Evolutionary conservation across 1,140 invertebrate species (phyloP).

Genomic region (Listronotus bonariensis): DNA sequence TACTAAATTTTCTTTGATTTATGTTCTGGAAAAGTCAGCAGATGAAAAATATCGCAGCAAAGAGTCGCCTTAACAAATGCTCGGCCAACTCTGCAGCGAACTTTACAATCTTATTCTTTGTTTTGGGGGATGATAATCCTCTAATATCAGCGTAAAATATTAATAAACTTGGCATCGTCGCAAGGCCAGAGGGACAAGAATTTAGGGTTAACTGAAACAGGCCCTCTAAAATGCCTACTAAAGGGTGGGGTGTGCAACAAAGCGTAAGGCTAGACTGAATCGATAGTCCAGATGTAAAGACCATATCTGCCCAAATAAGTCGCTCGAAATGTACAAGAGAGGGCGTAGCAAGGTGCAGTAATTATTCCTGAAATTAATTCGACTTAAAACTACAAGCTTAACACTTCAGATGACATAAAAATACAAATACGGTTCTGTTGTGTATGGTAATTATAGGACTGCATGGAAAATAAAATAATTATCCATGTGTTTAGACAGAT

Average conservation of each 20-base stretch:
- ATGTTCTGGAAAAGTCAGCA: too few species aligned
- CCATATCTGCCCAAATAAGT: constrained; percentile 15
- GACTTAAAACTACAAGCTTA: too few species aligned
- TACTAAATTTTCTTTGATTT: too few species aligned
- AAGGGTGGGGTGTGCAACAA: constrained; percentile 35
- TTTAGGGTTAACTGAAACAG: constrained; percentile 31
- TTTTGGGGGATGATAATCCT: constrained; percentile 1
- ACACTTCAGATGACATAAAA: too few species aligned
- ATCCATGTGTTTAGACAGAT: too few species aligned
- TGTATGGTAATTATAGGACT: too few species aligned
- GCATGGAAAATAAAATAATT: too few species aligned
- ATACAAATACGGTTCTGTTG: too few species aligned
- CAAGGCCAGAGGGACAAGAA: constrained; percentile 19
- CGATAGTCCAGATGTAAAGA: constrained; percentile 28
- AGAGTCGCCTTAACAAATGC: too few species aligned
- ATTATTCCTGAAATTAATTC: background rate
- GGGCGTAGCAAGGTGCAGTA: constrained; percentile 7
- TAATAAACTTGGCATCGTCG: constrained; percentile 25
- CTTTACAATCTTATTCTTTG: too few species aligned
- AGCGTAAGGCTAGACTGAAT: constrained; percentile 29
- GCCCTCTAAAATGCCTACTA: constrained; percentile 29
- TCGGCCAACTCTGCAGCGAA: too few species aligned
- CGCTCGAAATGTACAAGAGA: constrained; percentile 16
- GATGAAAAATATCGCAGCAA: too few species aligned
- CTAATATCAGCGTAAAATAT: constrained; percentile 17